phyloP scores from a whole-genome alignment of 2,888 invertebrate species.

The Heterodera filipjevi region DNA sequence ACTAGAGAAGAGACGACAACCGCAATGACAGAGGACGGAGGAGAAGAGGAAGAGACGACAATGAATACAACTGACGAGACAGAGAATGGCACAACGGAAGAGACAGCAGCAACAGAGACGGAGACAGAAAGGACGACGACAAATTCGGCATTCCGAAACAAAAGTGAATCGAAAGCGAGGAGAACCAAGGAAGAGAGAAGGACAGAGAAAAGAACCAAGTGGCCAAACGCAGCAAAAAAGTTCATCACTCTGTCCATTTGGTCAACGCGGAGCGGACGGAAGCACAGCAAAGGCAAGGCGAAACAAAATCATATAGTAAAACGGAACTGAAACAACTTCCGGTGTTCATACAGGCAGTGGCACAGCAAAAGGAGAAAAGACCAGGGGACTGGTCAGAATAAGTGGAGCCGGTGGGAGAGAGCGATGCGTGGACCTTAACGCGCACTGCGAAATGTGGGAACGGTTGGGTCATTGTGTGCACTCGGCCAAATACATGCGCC shows the following conservation, averaged over 20 bases:
- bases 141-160: background rate
- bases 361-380: slow-evolving; percentile 7
- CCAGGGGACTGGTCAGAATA: background rate
- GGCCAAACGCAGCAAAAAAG: slow-evolving; percentile 14
- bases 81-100: slow-evolving; percentile 10
- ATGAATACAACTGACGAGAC: background rate
- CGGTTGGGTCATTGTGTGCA: slow-evolving; percentile 65
- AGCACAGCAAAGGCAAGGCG: background rate
- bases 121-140: background rate
- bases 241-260: slow-evolving; percentile 26
- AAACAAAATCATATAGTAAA: background rate
- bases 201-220: background rate
- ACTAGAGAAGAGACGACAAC: slow-evolving; percentile 3
- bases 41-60: background rate
- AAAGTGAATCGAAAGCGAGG: slow-evolving; percentile 10
- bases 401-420: slow-evolving; percentile 29
- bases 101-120: slow-evolving; percentile 11
- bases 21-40: too few relatives aligned
- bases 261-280: slow-evolving; percentile 18
- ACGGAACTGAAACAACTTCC: background rate
- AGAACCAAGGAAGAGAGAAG: background rate
- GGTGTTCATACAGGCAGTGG: background rate
- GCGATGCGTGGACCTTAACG: slow-evolving; percentile 64
- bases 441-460: slow-evolving; percentile 66
- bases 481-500: slow-evolving; percentile 64